Base-by-base conservation (phyloP, 2,113 vertebrate genomes). In the Ifrita kowaldi region DNA sequence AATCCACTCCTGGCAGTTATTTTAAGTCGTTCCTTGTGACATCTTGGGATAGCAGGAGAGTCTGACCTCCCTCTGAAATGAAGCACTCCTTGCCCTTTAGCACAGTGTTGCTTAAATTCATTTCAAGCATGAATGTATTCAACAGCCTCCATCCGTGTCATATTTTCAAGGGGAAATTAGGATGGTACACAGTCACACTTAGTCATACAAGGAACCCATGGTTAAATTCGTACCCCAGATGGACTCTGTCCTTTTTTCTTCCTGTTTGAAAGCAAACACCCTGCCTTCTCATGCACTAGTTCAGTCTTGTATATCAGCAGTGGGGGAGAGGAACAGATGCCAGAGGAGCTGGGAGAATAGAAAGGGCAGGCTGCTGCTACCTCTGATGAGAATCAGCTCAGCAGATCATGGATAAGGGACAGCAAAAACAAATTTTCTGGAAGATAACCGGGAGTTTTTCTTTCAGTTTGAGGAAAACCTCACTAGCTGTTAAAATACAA, bases 241-340 rank as follows among this genome's bases (percentile, higher is more conserved):
- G 85, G 87, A 88, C 50, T 56, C 60, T 65, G 85, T 93, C 73
- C 32, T 86, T 78, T 57, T 84, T 93, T 23, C 85, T 92, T 95
- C 60, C 90, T 89, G 52, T 96, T 90, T 96, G 88, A 94, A 95
- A 96, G 80, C 85, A 89, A 96, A 96, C 80, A 95, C 90, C 57
- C 73, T 94, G 83, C 73, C 41, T 93, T 88, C 77, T 84, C n/a
- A 30, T 82, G 53, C 49, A 49, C 68, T 32, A 35, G 33, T 65
- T 44, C 41, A 86, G 52, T 52, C 73, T 74, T 93, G 47, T 92
- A 3, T 92, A 41, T 87, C 68, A 68, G 71, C 6, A 3, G 27
- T 65, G 57, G 44, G 33, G 53, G 62, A 84, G 49, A 84, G 49
- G 39, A 90, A 37, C 88, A 96, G 88, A 95, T 90, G 86, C 79